A percentile compares a stretch with the other conserved stretches of the same genome.
Evolutionary conservation across 2,113 vertebrate genomes (phyloP).

Genomic region (Kryptolebias marmoratus): DNA sequence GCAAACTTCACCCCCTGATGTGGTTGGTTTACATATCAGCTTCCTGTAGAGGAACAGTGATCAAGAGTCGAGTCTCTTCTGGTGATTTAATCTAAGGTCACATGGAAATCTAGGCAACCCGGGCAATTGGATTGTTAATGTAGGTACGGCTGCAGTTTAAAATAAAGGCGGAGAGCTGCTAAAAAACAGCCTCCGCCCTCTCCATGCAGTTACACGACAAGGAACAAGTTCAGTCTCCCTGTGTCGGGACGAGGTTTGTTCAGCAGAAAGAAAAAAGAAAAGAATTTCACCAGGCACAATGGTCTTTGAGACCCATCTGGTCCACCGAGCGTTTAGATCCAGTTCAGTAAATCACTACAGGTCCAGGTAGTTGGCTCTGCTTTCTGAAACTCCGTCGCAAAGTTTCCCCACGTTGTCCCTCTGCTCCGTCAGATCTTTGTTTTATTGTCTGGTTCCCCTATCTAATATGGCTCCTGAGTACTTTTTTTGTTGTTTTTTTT

Average conservation of each 20-base stretch:
- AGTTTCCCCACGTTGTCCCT: conserved; percentile 32
- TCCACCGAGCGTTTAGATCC: conserved; percentile 3
- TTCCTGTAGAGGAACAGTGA: conserved; percentile 46
- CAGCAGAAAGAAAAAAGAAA: conserved; percentile 19
- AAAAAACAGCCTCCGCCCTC: conserved; percentile 17
- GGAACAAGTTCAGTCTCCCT: conserved; percentile 52
- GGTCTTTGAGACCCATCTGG: conserved; percentile 48
- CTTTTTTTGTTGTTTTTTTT: conserved; percentile 57
- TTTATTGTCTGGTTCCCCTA: conserved; percentile 49
- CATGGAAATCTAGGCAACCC: conserved; percentile 75
- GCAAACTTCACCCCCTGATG: conserved; percentile 22
- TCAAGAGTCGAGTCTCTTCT: conserved; percentile 51
- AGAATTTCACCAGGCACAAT: conserved; percentile 44
- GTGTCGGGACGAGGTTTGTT: conserved; percentile 49
- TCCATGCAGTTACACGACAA: conserved; percentile 42
- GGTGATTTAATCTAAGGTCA: conserved; percentile 71
- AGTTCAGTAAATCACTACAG: not conserved
- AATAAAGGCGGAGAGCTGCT: conserved; percentile 27
- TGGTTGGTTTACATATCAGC: conserved; percentile 30
- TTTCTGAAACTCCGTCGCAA: conserved; percentile 45
- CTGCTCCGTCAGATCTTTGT: conserved; percentile 25
- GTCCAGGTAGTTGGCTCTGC: conserved; percentile 52
- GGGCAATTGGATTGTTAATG: conserved; percentile 64
- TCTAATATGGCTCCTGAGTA: conserved; percentile 83
- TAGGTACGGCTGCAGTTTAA: conserved; percentile 52